Conservation (phyloP, 2,888 invertebrate species). For the Nysson spinosus region DNA sequence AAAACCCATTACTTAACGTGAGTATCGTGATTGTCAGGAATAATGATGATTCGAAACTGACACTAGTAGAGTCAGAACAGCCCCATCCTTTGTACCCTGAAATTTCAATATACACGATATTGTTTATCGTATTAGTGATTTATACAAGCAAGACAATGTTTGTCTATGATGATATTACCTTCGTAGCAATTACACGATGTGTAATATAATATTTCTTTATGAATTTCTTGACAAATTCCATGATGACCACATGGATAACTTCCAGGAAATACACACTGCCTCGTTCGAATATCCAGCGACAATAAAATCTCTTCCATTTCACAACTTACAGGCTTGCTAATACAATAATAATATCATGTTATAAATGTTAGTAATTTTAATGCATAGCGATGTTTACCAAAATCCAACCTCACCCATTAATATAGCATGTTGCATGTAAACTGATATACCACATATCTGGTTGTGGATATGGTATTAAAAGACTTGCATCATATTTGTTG, state of each 20-base stretch:
- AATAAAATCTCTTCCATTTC: conserved; percentile 75
- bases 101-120: conserved; percentile 4
- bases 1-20: conserved; percentile 81
- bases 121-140: not conserved
- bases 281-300: conserved; percentile 76
- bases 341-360: conserved; percentile 7
- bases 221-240: conserved; percentile 78
- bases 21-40: conserved; percentile 77
- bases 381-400: not conserved
- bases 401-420: conserved; percentile 67
- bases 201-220: conserved; percentile 77
- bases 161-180: conserved; percentile 62
- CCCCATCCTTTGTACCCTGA: conserved; percentile 81
- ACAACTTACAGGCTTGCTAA: conserved; percentile 72
- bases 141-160: not conserved
- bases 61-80: conserved; percentile 79
- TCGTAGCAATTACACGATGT: conserved; percentile 78
- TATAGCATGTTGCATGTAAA: conserved; percentile 74
- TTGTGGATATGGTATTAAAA: conserved; percentile 78
- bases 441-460: conserved; percentile 77
- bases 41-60: conserved; percentile 72
- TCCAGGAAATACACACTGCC: conserved; percentile 76
- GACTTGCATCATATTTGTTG: conserved; percentile 57
- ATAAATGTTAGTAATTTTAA: not conserved
- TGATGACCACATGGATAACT: conserved; percentile 75